Conservation (phyloP, 1,140 invertebrate genomes). For the Pissodes strobi region DNA sequence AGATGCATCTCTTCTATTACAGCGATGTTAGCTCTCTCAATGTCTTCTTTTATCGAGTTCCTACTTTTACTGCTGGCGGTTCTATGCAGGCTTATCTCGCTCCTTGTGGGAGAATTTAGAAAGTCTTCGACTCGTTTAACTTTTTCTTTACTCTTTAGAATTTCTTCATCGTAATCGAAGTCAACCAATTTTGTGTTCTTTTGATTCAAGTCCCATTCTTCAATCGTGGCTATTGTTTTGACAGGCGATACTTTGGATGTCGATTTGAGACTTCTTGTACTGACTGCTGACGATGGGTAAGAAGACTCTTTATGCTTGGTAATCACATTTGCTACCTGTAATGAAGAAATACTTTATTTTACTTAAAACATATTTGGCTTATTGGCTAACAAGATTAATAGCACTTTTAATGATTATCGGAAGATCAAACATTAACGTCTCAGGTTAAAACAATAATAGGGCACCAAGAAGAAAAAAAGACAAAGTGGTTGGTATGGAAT, state of each 20-base stretch:
- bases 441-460: too few species aligned
- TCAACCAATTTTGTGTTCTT: slow-evolving; percentile 11
- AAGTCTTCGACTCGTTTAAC: background rate
- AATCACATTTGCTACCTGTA: slow-evolving; percentile 9
- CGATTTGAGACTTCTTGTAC: background rate
- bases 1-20: slow-evolving; percentile 9
- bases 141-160: background rate
- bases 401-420: too few species aligned
- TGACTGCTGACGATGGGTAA: background rate
- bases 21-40: slow-evolving; percentile 15
- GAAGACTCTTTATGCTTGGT: background rate
- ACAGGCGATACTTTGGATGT: slow-evolving; percentile 23
- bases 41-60: slow-evolving; percentile 24
- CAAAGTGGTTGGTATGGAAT: too few species aligned
- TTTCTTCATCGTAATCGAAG: background rate
- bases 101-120: slow-evolving; percentile 3
- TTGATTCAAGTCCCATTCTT: slow-evolving; percentile 22
- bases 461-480: too few species aligned
- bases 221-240: slow-evolving; percentile 21
- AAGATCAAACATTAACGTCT: too few species aligned
- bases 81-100: slow-evolving; percentile 2
- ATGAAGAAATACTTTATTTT: background rate
- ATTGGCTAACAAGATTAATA: too few species aligned
- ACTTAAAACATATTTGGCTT: background rate
- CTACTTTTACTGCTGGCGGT: slow-evolving; percentile 12